Percentiles rank a stretch among this genome's conserved stretches.
These are phyloP conservation scores for Danaus melanippus DNA, from an alignment of 1,140 invertebrate genomes.

Conservation along the genomic window DNA sequence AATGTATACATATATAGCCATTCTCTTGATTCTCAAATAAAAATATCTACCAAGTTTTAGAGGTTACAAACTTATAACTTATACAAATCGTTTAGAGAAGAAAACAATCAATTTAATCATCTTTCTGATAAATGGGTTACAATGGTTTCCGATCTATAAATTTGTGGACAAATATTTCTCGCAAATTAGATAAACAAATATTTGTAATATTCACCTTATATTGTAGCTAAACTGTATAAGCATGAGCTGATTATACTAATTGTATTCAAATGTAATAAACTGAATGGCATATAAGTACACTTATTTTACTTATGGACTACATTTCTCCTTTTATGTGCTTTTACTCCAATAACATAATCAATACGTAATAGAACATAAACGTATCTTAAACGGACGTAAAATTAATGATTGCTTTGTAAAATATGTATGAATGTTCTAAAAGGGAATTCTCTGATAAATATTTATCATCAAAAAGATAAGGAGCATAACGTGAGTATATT, in stretches of 20 bases:
- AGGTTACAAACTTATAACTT: too few relatives aligned
- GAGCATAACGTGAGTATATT: neutral
- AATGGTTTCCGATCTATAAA: neutral
- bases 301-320: slow-evolving; percentile 5
- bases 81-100: too few relatives aligned
- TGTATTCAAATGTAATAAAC: slow-evolving; percentile 14
- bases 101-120: neutral
- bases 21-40: too few relatives aligned
- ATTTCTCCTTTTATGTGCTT: too few relatives aligned
- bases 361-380: too few relatives aligned
- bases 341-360: too few relatives aligned
- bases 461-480: neutral
- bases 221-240: neutral
- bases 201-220: neutral
- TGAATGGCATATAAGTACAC: slow-evolving; percentile 13
- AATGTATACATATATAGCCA: too few relatives aligned
- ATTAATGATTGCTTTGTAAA: too few relatives aligned
- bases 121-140: neutral
- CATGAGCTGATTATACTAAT: slow-evolving; percentile 6
- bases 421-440: neutral
- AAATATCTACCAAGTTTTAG: too few relatives aligned
- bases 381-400: too few relatives aligned
- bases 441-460: neutral
- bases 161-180: neutral
- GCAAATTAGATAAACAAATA: neutral